Evolutionary conservation across 2,113 vertebrate species (phyloP), one percentile per base, ranked within the genome.

Genomic region (Micromys minutus): DNA sequence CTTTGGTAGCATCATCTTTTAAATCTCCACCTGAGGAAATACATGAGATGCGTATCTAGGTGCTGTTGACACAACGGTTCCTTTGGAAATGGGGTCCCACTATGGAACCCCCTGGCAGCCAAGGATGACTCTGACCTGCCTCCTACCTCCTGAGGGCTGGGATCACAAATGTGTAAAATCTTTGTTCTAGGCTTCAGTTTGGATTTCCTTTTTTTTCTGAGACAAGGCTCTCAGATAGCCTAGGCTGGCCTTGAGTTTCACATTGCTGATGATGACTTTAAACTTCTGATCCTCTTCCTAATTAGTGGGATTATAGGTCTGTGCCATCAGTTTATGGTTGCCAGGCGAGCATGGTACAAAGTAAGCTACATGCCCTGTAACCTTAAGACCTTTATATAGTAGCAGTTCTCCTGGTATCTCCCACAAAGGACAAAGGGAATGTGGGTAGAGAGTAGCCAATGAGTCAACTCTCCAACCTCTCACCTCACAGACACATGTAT

Each of bases 371-470:
- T 52, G 12, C 21, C 52, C 65, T 22, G 50, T 13, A 94, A 52
- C 81, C 74, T 47, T 65, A 26, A 75, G 75, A 93, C 87, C 92
- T 92, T 90, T 61, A 77, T 7, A 26, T 13, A 81, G 65, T 42
- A 36, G 57, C 88, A 94, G 80, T 36, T 95, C 74, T 36, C 45
- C 55, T 15, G 36, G 61, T 79, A 89, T 74, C 72, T 96, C 95
- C 52, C 90, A n/a, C 87, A 91, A 67, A 21, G n/a, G n/a, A 75
- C 29, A 83, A 83, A 22, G 45, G 15, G 52, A 94, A 95, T 75
- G 52, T 80, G 81, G 17, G 77, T 74, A 95, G 55, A 17, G 74
- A 96, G 75, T 77, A 94, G 69, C 34, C 52, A 52, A 93, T 9
- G 88, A 71, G 85, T 42, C 7, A 63, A 36, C 55, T 87, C 50